These are phyloP conservation scores for Portunus trituberculatus DNA, from an alignment of 1,140 invertebrate species.

Conservation along the genomic window DNA sequence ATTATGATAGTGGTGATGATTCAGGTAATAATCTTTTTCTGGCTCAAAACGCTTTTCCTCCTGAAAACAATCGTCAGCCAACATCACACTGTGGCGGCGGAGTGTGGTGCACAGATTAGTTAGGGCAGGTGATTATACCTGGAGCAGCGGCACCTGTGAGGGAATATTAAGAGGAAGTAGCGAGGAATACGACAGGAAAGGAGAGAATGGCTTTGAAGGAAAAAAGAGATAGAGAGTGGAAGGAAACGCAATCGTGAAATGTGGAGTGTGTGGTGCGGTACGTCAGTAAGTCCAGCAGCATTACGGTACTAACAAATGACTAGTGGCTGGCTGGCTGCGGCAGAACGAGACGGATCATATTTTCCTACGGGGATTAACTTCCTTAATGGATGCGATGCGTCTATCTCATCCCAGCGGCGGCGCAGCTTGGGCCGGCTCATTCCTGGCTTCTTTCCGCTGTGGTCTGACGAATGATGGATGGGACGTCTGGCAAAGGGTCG, in stretches of 20 bases:
- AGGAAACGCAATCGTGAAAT: background rate
- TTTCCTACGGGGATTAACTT: conserved; percentile 22
- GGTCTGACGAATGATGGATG: conserved; percentile 17
- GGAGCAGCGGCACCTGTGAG: too few species aligned
- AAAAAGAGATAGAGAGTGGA: background rate
- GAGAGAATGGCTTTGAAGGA: too few species aligned
- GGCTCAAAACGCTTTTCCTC: too few species aligned
- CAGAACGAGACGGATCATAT: background rate
- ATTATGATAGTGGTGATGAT: background rate
- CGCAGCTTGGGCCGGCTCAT: background rate
- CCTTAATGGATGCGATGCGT: background rate
- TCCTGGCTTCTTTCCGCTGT: background rate
- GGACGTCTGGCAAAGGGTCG: background rate
- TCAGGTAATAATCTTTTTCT: background rate
- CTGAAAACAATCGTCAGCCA: too few species aligned
- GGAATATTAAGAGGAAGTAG: background rate
- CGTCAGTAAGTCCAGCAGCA: background rate
- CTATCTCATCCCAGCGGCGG: background rate
- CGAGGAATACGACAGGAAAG: background rate
- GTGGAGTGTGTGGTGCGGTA: background rate
- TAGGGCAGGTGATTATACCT: too few species aligned
- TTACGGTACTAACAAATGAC: background rate
- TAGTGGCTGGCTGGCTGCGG: background rate
- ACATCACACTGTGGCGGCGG: too few species aligned
- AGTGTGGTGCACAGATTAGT: too few species aligned